Evolutionary conservation across 2,888 invertebrate genomes (phyloP), one percentile per base, ranked within the genome.

Genomic region (Monopis laevigella): DNA sequence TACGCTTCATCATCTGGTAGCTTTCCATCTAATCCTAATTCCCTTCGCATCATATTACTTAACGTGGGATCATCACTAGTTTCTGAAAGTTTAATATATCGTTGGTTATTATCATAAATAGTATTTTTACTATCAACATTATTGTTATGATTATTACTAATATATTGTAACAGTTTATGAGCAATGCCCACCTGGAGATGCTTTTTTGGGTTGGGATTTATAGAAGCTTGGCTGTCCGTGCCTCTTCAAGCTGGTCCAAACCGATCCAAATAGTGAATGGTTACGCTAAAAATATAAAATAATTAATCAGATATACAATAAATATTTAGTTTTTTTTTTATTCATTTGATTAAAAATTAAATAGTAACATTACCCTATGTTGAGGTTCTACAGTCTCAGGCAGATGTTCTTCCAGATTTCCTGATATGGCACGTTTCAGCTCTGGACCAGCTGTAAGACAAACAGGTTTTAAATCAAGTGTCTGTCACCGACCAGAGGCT

Each of bases 401-500:
- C 43, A 92, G 85, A 42, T 96, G 83, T 55, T 97, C 96, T 53
- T 99, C 98, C 52, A 99, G 77, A 66, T 97, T 98, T 14, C 99
- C 99, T 24, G 98, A 98, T 53, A 99, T 99, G 14, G 99, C 96
- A 51, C 99, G 86, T 69, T 98, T 96, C 45, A 99, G 83, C 65
- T 98, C 98, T 0, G 99, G 99, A 1, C 98, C 99, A 42, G 98
- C 94, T 32, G 17, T 10, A 32, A 32, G 11, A 8, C 11, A 28
- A 4, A 28, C 11, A 28, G n/a, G n/a, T n/a, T n/a, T n/a, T n/a
- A n/a, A n/a, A n/a, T n/a, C n/a, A n/a, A n/a, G n/a, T n/a, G n/a
- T n/a, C n/a, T n/a, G n/a, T n/a, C n/a, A n/a, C n/a, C n/a, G n/a
- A n/a, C n/a, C n/a, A n/a, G n/a, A n/a, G n/a, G n/a, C n/a, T n/a